Conservation (phyloP, 2,113 vertebrate species). For the Pterocles gutturalis region DNA sequence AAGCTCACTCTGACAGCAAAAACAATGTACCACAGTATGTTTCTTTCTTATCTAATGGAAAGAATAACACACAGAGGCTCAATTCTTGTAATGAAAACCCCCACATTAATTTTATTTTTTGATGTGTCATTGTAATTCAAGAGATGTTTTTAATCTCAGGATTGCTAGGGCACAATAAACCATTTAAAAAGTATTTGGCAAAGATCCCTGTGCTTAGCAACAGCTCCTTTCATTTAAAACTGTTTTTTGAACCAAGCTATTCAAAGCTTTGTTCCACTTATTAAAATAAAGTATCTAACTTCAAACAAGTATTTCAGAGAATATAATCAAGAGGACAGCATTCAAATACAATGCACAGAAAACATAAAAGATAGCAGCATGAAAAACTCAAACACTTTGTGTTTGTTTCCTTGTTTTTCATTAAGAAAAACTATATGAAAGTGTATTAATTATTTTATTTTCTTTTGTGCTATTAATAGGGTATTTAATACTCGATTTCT, state of each 20-base stretch:
- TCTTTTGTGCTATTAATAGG: not conserved
- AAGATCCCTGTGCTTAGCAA: slow-evolving; percentile 72
- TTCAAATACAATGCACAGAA: slow-evolving; percentile 65
- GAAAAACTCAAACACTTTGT: slow-evolving; percentile 45
- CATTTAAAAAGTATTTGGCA: slow-evolving; percentile 84
- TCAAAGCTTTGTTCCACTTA: slow-evolving; percentile 79
- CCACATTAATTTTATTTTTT: slow-evolving; percentile 85
- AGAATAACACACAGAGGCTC: slow-evolving; percentile 80
- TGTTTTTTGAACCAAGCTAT: slow-evolving; percentile 74
- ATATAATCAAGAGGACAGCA: slow-evolving; percentile 62
- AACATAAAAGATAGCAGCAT: slow-evolving; percentile 67
- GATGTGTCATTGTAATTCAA: slow-evolving; percentile 86
- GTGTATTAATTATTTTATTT: not conserved
- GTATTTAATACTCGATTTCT: not conserved
- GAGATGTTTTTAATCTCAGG: slow-evolving; percentile 86
- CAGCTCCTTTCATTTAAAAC: slow-evolving; percentile 80
- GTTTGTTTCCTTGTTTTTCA: slow-evolving; percentile 51
- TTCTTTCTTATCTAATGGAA: slow-evolving; percentile 82
- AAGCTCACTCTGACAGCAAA: slow-evolving; percentile 76
- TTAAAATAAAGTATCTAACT: slow-evolving; percentile 82
- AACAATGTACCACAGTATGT: slow-evolving; percentile 76
- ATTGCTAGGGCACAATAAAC: slow-evolving; percentile 82
- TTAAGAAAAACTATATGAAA: slow-evolving; percentile 24
- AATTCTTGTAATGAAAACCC: slow-evolving; percentile 83
- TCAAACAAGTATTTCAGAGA: slow-evolving; percentile 72